These are phyloP conservation scores for Amphipoea lucens DNA, from an alignment of 2,888 invertebrate genomes.

Conservation along the genomic window DNA sequence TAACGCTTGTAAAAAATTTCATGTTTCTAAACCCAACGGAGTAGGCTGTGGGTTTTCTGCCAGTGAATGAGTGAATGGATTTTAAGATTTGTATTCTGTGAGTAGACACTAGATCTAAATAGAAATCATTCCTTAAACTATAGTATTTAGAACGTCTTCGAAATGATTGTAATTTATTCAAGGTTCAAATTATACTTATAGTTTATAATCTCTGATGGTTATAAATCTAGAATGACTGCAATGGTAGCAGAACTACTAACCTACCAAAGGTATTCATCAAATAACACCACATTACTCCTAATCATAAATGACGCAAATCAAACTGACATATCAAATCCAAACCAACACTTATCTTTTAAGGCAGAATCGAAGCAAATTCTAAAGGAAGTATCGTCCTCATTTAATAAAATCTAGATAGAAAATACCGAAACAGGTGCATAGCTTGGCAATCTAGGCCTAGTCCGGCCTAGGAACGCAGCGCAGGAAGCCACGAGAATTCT, in stretches of 20 bases:
- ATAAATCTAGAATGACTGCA: background rate
- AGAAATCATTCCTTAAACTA: background rate
- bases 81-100: background rate
- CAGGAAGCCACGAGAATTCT: constrained; percentile 60
- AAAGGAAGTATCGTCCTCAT: constrained; percentile 60
- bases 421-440: constrained; percentile 59
- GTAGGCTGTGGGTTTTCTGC: background rate
- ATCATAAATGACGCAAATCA: constrained; percentile 8
- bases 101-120: background rate
- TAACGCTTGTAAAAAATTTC: background rate
- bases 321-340: constrained; percentile 14
- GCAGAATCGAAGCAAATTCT: constrained; percentile 44
- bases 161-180: background rate
- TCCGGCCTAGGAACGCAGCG: constrained; percentile 40
- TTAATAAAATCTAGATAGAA: constrained; percentile 58
- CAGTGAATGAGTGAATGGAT: background rate
- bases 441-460: constrained; percentile 41
- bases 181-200: background rate
- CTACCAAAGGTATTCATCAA: background rate
- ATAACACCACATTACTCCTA: background rate
- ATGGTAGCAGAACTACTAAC: background rate
- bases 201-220: background rate
- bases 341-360: constrained; percentile 4
- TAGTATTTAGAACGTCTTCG: background rate
- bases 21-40: background rate